Evolutionary conservation across 2,888 invertebrate genomes (phyloP).

Genomic region (Drosophila mimetica): DNA sequence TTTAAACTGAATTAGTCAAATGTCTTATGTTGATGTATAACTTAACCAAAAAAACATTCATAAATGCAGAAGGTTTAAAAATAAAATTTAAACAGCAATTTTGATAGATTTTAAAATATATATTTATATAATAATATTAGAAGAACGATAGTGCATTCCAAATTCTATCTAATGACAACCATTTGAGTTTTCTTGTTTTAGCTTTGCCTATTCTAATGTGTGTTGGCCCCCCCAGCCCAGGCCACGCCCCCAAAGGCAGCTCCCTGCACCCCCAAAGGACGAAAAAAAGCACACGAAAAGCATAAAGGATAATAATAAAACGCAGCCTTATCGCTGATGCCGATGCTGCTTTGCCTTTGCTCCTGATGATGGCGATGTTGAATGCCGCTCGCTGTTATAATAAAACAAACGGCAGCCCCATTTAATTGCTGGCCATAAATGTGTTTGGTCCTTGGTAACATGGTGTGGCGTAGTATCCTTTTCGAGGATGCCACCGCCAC

Average conservation of each 20-base stretch:
- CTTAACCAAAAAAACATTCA: no score
- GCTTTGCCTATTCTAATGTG: slow-evolving; percentile 78
- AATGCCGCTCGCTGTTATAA: slow-evolving; percentile 61
- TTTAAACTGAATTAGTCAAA: no score
- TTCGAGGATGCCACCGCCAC: slow-evolving; percentile 60
- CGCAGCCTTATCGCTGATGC: slow-evolving; percentile 75
- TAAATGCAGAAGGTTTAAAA: no score
- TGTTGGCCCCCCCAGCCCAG: slow-evolving; percentile 28
- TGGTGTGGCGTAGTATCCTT: slow-evolving; percentile 54
- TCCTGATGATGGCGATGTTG: slow-evolving; percentile 43
- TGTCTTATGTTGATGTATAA: no score
- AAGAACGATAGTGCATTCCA: slow-evolving; percentile 8
- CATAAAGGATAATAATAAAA: slow-evolving; percentile 80
- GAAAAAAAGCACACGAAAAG: slow-evolving; percentile 41
- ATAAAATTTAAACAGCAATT: no score
- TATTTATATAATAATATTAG: no score
- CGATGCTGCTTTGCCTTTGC: slow-evolving; percentile 47
- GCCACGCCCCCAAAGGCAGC: slow-evolving; percentile 41
- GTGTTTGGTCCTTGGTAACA: slow-evolving; percentile 69
- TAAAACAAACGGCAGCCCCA: slow-evolving; percentile 82
- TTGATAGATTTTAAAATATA: neutral
- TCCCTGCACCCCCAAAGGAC: neutral
- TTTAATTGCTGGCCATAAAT: slow-evolving; percentile 83
- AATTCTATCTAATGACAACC: neutral
- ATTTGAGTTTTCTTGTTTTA: slow-evolving; percentile 47